These are phyloP conservation scores for Drosophila guanche DNA, from an alignment of 1,140 invertebrate genomes.

Conservation along the genomic window DNA sequence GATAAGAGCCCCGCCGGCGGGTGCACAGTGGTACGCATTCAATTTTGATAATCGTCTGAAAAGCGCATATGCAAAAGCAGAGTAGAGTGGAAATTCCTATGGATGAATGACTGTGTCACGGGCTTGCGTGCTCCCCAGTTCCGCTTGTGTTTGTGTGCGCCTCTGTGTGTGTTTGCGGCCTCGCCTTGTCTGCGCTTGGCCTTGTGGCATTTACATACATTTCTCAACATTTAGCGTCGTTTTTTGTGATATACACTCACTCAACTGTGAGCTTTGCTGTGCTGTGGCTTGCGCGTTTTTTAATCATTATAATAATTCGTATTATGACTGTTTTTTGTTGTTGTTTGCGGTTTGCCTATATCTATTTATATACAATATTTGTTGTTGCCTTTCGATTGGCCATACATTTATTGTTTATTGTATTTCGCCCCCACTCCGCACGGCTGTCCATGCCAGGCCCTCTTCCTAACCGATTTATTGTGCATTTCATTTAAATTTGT, in stretches of 20 bases:
- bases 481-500: constrained; percentile 61
- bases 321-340: constrained; percentile 50
- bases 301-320: constrained; percentile 77
- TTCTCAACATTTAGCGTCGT: constrained; percentile 66
- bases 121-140: constrained; percentile 59
- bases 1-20: background rate
- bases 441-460: constrained; percentile 38
- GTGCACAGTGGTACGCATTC: too few relatives aligned
- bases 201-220: constrained; percentile 82
- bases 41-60: too few relatives aligned
- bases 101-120: constrained; percentile 70
- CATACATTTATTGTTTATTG: constrained; percentile 43
- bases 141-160: constrained; percentile 11
- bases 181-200: constrained; percentile 81
- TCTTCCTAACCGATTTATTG: constrained; percentile 40
- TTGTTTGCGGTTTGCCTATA: constrained; percentile 62
- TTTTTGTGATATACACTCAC: constrained; percentile 30
- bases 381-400: constrained; percentile 31
- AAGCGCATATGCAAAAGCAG: too few relatives aligned
- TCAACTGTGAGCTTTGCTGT: constrained; percentile 23
- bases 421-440: constrained; percentile 32
- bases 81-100: constrained; percentile 36
- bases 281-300: constrained; percentile 48
- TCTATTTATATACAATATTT: constrained; percentile 65
- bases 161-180: constrained; percentile 61